Base-by-base conservation (phyloP, 2,797 vertebrate species). In the Pantherophis vulpinus region DNA sequence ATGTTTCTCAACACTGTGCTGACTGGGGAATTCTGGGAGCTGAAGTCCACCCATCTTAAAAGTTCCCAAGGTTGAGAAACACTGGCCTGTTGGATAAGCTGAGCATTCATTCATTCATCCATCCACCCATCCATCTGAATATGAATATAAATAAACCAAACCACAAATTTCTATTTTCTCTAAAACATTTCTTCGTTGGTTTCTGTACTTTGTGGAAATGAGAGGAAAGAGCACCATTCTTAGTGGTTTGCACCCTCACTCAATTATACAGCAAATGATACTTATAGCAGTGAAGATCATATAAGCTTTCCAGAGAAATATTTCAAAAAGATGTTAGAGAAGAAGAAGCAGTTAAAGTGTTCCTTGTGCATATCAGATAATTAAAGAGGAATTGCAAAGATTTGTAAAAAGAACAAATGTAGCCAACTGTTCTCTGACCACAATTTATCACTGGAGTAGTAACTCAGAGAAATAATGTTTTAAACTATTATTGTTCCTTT, bases 141-240 rank as follows among this genome's bases (percentile, higher is more conserved):
- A 32, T 70, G 2, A 70, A 70, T 66, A 66, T 29, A n/a, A 66
- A 13, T 54, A 13, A 42, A 37, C 93, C 42, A 27, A 1, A 70
- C n/a, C 66, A 32, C 2, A n/a, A 27, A 1, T 8, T 74, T 91
- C 90, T 83, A 23, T 66, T 55, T 90, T 70, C 61, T 60, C 55
- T 8, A 60, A 92, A 94, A 92, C 94, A 89, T 91, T 42, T 70
- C 90, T 37, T 32, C 16, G 56, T 47, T 74, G 42, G 42, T 93
- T 58, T 8, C 54, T 93, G 70, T 58, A 60, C 51, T 83, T 59
- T 61, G 94, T 14, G 56, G 47, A 79, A 86, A 83, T 16, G 9
- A 74, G 93, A 87, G 47, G 37, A 88, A 95, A 94, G 86, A 32
- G 51, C 8, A 29, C 3, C 42, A 6, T 87, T 66, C 66, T 32